Evolutionary conservation across 2,888 invertebrate genomes (phyloP).

Genomic region (Microdon myrmicae): DNA sequence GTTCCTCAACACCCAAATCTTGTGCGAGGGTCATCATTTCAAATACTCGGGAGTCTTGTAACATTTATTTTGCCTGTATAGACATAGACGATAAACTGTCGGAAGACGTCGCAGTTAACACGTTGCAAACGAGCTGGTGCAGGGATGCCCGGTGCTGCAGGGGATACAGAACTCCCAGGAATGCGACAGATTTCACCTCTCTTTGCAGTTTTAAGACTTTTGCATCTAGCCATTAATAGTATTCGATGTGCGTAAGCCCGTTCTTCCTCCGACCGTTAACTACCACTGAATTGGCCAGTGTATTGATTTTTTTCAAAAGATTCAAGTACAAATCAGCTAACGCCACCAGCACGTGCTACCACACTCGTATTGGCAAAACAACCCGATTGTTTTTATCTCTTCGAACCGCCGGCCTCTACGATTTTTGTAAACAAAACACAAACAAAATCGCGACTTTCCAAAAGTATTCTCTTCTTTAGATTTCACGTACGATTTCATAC

Average conservation of each 20-base stretch:
- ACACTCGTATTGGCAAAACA: no score
- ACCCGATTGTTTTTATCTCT: no score
- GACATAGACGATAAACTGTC: slow-evolving; percentile 86
- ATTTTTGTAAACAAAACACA: slow-evolving; percentile 50
- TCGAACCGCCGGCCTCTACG: no score
- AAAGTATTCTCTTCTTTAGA: slow-evolving; percentile 12
- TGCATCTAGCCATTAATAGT: slow-evolving; percentile 88
- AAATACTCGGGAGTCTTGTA: slow-evolving; percentile 89
- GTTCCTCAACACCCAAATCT: slow-evolving; percentile 86
- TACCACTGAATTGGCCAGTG: slow-evolving; percentile 45
- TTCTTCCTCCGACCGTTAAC: slow-evolving; percentile 65
- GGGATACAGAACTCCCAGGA: slow-evolving; percentile 81
- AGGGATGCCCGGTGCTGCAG: slow-evolving; percentile 80
- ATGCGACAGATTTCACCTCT: slow-evolving; percentile 85
- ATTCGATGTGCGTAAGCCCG: slow-evolving; percentile 88
- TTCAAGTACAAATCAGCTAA: neutral
- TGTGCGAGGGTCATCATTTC: slow-evolving; percentile 91
- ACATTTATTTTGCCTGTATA: slow-evolving; percentile 90
- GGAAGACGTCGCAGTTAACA: slow-evolving; percentile 86
- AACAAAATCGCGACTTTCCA: slow-evolving; percentile 19
- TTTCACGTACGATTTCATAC: slow-evolving; percentile 19
- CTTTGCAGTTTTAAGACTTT: slow-evolving; percentile 88
- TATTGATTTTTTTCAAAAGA: slow-evolving; percentile 17
- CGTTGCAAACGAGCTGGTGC: slow-evolving; percentile 87
- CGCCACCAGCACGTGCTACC: slow-evolving; percentile 27